Evolutionary conservation across 2,797 vertebrate genomes (phyloP).

Genomic region (Perodicticus potto): DNA sequence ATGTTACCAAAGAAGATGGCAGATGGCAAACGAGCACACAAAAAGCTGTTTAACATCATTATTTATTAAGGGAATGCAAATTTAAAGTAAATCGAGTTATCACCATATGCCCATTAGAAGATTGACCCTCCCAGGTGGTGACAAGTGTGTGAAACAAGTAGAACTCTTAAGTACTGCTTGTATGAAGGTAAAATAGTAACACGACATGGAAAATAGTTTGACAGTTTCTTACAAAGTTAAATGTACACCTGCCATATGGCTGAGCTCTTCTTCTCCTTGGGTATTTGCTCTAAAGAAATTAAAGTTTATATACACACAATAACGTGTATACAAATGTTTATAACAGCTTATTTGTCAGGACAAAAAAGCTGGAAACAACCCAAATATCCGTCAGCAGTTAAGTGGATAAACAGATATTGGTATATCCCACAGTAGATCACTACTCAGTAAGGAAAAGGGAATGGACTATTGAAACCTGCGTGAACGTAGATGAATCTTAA

Average conservation of each 20-base stretch:
- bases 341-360: background rate
- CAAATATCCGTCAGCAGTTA: background rate
- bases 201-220: background rate
- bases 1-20: background rate
- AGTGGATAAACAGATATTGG: background rate
- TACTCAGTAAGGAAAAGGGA: background rate
- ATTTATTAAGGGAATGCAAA: background rate
- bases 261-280: background rate
- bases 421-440: background rate
- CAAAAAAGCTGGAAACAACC: background rate
- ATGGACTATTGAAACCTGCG: background rate
- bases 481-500: background rate
- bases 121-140: background rate
- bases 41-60: background rate
- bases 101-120: background rate
- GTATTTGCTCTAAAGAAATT: background rate
- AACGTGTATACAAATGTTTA: background rate
- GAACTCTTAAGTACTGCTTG: background rate
- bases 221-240: background rate
- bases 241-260: background rate
- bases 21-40: background rate
- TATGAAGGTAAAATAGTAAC: background rate
- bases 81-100: background rate
- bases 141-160: background rate
- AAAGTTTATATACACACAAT: background rate